Base-by-base conservation (phyloP, 2,113 vertebrate species). In the Bagarius yarrelli region DNA sequence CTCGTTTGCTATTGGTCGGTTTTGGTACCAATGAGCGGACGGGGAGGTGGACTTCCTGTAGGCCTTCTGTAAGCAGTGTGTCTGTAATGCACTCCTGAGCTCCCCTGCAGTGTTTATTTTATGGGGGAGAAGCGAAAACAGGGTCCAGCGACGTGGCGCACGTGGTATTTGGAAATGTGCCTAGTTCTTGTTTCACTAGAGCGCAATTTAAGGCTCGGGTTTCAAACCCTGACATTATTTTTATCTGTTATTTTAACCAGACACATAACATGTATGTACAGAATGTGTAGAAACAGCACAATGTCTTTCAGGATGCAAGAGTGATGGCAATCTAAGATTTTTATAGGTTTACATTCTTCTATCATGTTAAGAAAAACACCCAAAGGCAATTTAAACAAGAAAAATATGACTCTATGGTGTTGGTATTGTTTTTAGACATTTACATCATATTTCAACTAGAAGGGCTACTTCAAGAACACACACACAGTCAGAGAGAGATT, bases 31-130 rank as follows among this genome's bases (percentile, higher is more conserved):
- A 88, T 88, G 67, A 72, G 70, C 23, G 52, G 71, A 78, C 52
- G 86, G 87, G 87, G 86, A 86, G 86, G 84, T 56, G 73, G 72
- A 87, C 86, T 86, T 88, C 84, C 87, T 85, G 84, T 85, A 72
- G 79, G 83, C 78, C 81, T 81, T 66, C 72, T 50, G 81, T 77
- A 83, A 73, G 75, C 71, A 79, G 83, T 79, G 63, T 83, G 75
- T 85, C 79, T 82, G 75, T 85, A 67, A 81, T 86, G 81, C 76
- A 84, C 67, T 82, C 83, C 79, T 78, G 84, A 87, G 81, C 76
- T 84, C 84, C 83, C 84, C 85, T 56, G 72, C 80, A 66, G 71
- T 85, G 84, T 86, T 85, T 87, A 84, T 87, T 85, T 86, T 80
- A 82, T 81, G 79, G 79, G 72, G 50, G 60, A 75, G 73, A 76